Evolutionary conservation across 2,113 vertebrate genomes (phyloP), one percentile per base, ranked within the genome.

Genomic region (Laticauda colubrina): DNA sequence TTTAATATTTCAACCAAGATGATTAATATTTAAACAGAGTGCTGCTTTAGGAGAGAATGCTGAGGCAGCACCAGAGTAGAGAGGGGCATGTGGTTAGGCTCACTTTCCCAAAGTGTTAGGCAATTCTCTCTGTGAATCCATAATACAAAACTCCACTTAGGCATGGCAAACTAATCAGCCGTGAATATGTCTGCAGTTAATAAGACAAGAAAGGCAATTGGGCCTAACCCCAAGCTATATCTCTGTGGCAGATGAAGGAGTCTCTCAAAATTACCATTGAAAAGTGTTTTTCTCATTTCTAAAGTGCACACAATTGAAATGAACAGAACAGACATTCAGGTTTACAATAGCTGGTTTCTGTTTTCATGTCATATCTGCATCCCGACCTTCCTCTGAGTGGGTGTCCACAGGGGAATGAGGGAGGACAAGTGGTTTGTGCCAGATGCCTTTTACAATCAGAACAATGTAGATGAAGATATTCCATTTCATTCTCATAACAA

Each of bases 11-110:
- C 89, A 90, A 43, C 81, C 89, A 64, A 54, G 75, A 90, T 93
- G n/a, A 53, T 93, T 86, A 93, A 93, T 93, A 93, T 93, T 93
- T 93, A 90, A 93, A 93, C 92, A 93, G 89, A 18, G 21, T 64
- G 34, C 89, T 93, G 89, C 89, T 93, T 90, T 93, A 61, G 89
- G 53, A 48, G 56, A 61, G 92, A 90, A 93, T 90, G 75, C 92
- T 93, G 92, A 87, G 45, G 56, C 92, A 87, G 89, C 89, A 64
- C 29, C 89, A 87, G 56, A 64, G 81, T 24, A 51, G 23, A 39
- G 48, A 64, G 23, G 55, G 88, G 39, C 45, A 55, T 85, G 48
- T 85, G 48, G n/a, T 61, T 45, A 64, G 88, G 75, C 81, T 87
- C 45, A 43, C n/a, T n/a, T 26, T 90, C 81, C 57, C 88, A 87